Evolutionary conservation across 2,113 vertebrate species (phyloP).

Genomic region (Ia io): DNA sequence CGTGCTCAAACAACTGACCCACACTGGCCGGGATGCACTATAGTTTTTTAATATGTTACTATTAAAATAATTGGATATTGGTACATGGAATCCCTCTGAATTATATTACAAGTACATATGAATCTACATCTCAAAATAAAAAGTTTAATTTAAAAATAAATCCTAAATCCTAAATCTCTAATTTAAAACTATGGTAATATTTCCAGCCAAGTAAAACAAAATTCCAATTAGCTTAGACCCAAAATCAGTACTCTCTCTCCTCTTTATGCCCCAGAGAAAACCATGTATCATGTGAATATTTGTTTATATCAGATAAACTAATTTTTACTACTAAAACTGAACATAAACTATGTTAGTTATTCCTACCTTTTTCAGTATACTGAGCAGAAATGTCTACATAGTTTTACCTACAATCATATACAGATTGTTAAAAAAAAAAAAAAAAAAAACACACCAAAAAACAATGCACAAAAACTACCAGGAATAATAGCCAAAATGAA

Average conservation of each 20-base stretch:
- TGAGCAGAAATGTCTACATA: background rate
- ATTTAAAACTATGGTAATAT: background rate
- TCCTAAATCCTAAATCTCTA: background rate
- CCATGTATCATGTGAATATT: background rate
- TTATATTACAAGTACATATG: background rate
- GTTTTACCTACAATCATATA: background rate
- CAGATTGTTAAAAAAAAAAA: no score
- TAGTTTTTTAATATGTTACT: background rate
- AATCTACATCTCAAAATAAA: background rate
- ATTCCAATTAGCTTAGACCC: background rate
- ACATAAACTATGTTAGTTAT: background rate
- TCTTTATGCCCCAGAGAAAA: background rate
- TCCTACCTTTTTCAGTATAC: background rate
- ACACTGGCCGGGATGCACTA: background rate
- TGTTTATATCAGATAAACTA: background rate
- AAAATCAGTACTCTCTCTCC: background rate
- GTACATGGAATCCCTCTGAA: background rate
- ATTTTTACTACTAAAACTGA: background rate
- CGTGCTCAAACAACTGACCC: no score
- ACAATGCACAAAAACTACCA: no score
- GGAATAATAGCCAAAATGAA: background rate
- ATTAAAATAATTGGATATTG: background rate
- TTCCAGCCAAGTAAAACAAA: background rate
- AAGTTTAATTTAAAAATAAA: background rate
- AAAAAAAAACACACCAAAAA: no score